These are phyloP conservation scores for Artibeus jamaicensis DNA, from an alignment of 2,797 vertebrate genomes.

Conservation along the genomic window DNA sequence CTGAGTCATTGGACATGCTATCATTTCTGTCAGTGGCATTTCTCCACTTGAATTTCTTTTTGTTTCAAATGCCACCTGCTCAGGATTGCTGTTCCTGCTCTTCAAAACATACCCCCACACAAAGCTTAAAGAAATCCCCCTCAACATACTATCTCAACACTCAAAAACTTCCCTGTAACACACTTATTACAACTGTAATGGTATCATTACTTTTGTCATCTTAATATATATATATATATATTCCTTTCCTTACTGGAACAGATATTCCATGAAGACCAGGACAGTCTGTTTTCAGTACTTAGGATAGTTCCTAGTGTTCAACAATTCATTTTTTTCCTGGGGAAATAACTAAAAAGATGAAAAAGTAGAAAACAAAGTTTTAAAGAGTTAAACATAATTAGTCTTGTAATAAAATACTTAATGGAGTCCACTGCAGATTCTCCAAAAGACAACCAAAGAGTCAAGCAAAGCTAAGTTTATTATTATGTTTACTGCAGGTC, in stretches of 20 bases:
- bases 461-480: neutral
- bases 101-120: neutral
- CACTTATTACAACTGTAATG: neutral
- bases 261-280: neutral
- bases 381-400: neutral
- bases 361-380: neutral
- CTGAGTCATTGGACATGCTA: neutral
- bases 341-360: neutral
- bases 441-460: neutral
- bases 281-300: neutral
- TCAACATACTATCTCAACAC: neutral
- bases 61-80: neutral
- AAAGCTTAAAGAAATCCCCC: neutral
- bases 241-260: neutral
- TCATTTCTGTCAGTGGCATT: neutral
- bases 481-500: neutral
- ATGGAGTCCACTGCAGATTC: neutral
- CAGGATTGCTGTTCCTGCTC: neutral
- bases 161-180: neutral
- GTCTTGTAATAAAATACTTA: neutral
- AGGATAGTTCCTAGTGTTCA: neutral
- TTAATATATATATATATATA: neutral
- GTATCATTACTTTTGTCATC: neutral
- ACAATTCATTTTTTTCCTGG: neutral
- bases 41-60: neutral